Evolutionary conservation across 2,113 vertebrate genomes (phyloP), one percentile per base, ranked within the genome.

Genomic region (Anguilla japonica): DNA sequence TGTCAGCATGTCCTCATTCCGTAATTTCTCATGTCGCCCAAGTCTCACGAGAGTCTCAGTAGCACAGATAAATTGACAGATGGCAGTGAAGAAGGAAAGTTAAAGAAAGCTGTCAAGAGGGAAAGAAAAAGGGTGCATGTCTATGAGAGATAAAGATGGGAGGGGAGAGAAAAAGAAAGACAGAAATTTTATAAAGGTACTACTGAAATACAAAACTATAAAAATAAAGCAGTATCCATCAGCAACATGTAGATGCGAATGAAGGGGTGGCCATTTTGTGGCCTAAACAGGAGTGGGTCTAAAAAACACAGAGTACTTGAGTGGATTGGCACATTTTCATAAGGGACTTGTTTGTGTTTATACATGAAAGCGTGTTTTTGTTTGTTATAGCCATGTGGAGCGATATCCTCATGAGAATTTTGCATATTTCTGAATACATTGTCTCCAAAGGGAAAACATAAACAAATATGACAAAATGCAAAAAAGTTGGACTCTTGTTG

Each of bases 11-110:
- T 50, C 41, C 67, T 60, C 71, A 29, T 41, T 86, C 46, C 71
- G 34, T 20, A 46, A 60, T 79, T 56, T 56, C 57, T 60, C 50
- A 40, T 85, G 41, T 82, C 39, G 40, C 53, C 56, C 8, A 41
- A 57, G 67, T 26, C 46, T 41, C 82, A 57, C 63, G 67, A 34
- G 53, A 78, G 71, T 26, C 41, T 18, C 60, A 56, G 26, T 67
- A n/a, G 60, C n/a, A n/a, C 7, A 82, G 40, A 86, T 18, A 60
- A 67, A 63, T 81, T 34, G 85, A 41, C 81, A 50, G 81, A 26
- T 71, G 67, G 67, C 20, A 26, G 63, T 3, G 83, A 50, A 46
- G 63, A 71, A 84, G 67, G 40, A 50, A 50, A 75, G 14, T 11
- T 84, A 3, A 78, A 34, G 26, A 29, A 71, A 78, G 8, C 15